Evolutionary conservation across 2,113 vertebrate genomes (phyloP).

Genomic region (Meles meles): DNA sequence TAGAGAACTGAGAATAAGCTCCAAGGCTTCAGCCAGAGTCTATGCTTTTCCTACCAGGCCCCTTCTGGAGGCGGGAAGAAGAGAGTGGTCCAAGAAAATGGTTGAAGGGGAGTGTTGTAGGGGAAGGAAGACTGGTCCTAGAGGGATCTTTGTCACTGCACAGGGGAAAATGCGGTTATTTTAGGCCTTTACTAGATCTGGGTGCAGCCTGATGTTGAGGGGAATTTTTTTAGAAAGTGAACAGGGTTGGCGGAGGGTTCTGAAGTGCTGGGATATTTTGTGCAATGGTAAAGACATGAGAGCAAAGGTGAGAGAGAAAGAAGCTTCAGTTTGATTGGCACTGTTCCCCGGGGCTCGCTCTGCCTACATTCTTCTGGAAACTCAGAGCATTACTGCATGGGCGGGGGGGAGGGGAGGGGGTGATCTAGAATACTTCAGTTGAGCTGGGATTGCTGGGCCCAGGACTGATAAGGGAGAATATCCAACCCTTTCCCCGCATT

Average conservation of each 20-base stretch:
- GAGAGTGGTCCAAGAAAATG: not conserved
- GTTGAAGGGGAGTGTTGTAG: not conserved
- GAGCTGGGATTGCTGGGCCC: not conserved
- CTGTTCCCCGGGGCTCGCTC: not conserved
- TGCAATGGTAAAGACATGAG: not conserved
- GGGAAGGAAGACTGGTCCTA: not conserved
- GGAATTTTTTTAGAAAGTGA: not conserved
- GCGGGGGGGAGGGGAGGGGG: not conserved
- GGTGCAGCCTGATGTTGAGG: not conserved
- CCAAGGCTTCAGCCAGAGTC: not conserved
- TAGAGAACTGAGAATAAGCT: slow-evolving; percentile 12
- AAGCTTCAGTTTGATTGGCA: not conserved
- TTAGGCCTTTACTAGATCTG: not conserved
- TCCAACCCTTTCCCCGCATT: not conserved
- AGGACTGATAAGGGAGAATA: not conserved
- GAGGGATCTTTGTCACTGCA: not conserved
- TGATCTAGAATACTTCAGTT: not conserved
- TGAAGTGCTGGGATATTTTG: not conserved
- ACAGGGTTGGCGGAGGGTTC: not conserved
- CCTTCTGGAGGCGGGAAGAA: not conserved
- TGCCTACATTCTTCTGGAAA: not conserved
- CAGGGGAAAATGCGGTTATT: not conserved
- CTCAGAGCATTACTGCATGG: not conserved
- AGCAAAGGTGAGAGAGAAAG: not conserved
- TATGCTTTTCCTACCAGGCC: not conserved